These are phyloP conservation scores for Spilarctia lutea DNA, from an alignment of 2,888 invertebrate species.

Conservation along the genomic window DNA sequence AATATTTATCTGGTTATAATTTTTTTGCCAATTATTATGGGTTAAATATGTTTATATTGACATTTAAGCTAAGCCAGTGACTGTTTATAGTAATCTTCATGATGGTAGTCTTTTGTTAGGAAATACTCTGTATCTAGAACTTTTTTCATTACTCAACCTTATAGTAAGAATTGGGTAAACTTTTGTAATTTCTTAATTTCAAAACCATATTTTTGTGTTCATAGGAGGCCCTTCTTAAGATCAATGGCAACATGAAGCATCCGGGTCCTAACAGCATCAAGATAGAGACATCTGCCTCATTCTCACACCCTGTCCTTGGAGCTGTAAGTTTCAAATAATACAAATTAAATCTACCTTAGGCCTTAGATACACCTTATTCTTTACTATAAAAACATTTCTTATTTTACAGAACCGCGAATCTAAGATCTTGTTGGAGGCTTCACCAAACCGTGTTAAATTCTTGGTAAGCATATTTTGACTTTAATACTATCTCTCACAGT, in stretches of 20 bases:
- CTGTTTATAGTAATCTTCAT: background rate
- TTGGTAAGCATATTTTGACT: constrained; percentile 63
- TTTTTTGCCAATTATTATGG: background rate
- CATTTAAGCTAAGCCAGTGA: too few species aligned
- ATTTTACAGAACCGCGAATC: constrained; percentile 71
- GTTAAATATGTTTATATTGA: background rate
- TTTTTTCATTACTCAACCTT: too few species aligned
- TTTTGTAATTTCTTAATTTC: background rate
- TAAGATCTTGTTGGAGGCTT: constrained; percentile 72
- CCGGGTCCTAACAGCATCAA: constrained; percentile 66
- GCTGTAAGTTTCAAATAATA: constrained; percentile 60
- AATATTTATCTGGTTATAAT: background rate
- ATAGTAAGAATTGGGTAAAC: background rate
- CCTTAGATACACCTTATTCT: background rate
- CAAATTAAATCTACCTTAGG: background rate
- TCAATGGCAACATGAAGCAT: constrained; percentile 62
- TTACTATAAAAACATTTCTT: background rate
- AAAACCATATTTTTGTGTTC: constrained; percentile 3
- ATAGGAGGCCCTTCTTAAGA: constrained; percentile 73
- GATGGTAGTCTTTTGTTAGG: background rate
- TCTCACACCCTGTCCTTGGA: constrained; percentile 72
- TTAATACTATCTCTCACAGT: background rate
- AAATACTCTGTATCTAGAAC: background rate
- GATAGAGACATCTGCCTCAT: constrained; percentile 68
- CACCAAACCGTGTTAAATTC: constrained; percentile 71